Percentiles rank a stretch among this genome's conserved stretches.
phyloP scores from a whole-genome alignment of 2,113 vertebrate species.

The Macrotis lagotis region DNA sequence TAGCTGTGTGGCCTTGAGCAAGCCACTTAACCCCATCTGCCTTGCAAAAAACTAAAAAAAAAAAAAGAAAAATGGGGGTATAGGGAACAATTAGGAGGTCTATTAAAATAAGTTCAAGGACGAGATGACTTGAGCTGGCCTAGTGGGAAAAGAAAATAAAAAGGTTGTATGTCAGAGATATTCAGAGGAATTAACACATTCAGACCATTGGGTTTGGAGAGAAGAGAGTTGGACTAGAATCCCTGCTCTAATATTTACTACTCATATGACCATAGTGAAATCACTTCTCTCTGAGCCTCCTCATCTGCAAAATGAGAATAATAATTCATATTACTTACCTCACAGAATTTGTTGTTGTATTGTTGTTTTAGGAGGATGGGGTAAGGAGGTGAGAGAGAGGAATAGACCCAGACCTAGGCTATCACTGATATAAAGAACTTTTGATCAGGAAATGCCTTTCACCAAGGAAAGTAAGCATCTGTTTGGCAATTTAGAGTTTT shows the following conservation, averaged over 20 bases:
- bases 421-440: not conserved
- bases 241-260: not conserved
- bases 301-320: conserved; percentile 20
- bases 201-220: not conserved
- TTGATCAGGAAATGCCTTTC: not conserved
- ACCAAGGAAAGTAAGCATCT: not conserved
- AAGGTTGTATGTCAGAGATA: not conserved
- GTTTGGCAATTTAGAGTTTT: not conserved
- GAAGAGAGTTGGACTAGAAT: conserved; percentile 12
- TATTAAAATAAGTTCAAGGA: not conserved
- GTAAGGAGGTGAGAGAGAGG: not conserved
- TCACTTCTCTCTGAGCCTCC: conserved; percentile 38
- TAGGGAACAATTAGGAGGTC: not conserved
- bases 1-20: no score
- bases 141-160: not conserved
- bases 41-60: no score
- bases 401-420: not conserved
- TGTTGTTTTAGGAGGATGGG: no score
- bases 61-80: no score
- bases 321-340: not conserved
- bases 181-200: not conserved
- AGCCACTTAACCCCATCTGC: no score
- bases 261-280: conserved; percentile 14
- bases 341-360: no score
- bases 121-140: not conserved